phyloP scores from a whole-genome alignment of 2,888 invertebrate genomes.

The Drosophila rellima region DNA sequence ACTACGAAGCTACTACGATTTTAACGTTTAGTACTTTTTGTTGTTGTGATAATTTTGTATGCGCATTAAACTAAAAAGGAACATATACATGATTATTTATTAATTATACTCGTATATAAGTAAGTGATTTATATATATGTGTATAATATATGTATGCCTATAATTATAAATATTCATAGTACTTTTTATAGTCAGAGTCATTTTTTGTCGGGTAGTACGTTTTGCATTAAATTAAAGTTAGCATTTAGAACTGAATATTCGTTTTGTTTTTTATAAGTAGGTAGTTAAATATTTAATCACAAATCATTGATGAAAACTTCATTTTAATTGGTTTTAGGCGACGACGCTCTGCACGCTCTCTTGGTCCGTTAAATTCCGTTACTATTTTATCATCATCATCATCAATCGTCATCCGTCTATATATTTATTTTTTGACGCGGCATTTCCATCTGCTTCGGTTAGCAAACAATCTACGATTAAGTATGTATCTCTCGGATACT shows the following conservation, averaged over 20 bases:
- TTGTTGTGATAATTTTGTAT: slow-evolving; percentile 57
- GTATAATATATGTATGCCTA: slow-evolving; percentile 33
- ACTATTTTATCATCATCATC: slow-evolving; percentile 68
- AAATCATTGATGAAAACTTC: slow-evolving; percentile 85
- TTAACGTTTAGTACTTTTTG: slow-evolving; percentile 63
- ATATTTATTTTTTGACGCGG: slow-evolving; percentile 63
- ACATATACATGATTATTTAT: slow-evolving; percentile 79
- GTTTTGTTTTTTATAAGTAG: slow-evolving; percentile 61
- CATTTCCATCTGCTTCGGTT: slow-evolving; percentile 57
- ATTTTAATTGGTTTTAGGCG: slow-evolving; percentile 81
- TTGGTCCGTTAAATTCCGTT: slow-evolving; percentile 83
- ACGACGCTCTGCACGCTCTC: slow-evolving; percentile 83
- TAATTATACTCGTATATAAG: slow-evolving; percentile 63
- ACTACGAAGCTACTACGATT: slow-evolving; percentile 78
- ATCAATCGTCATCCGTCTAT: slow-evolving; percentile 20
- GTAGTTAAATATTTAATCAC: slow-evolving; percentile 80
- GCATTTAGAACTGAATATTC: slow-evolving; percentile 69
- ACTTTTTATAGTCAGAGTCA: slow-evolving; percentile 79
- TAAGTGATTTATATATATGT: slow-evolving; percentile 35
- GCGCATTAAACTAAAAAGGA: slow-evolving; percentile 81
- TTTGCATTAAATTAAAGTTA: slow-evolving; percentile 64
- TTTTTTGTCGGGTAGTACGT: slow-evolving; percentile 65
- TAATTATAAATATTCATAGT: slow-evolving; percentile 63
- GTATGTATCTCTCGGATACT: slow-evolving; percentile 57
- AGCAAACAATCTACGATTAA: slow-evolving; percentile 60